A percentile compares a stretch with the other conserved stretches of the same genome.
Evolutionary conservation across 2,888 invertebrate species (phyloP).

Genomic region (Peribatodes rhomboidaria): DNA sequence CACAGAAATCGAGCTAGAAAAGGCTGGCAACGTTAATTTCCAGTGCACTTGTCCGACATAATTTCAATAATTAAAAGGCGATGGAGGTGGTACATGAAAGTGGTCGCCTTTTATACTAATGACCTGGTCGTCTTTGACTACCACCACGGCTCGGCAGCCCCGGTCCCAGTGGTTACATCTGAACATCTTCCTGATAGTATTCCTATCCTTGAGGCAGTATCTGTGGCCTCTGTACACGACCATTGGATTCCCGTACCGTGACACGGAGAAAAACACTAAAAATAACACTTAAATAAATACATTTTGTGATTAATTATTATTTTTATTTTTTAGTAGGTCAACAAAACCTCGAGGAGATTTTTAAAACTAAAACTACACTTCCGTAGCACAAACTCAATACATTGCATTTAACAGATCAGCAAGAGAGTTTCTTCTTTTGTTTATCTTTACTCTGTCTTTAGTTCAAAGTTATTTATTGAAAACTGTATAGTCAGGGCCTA

Average conservation of each 20-base stretch:
- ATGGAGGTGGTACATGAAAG: neutral
- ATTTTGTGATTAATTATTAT: neutral
- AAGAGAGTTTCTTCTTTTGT: too few relatives aligned
- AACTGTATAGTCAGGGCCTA: too few relatives aligned
- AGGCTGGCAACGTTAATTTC: too few relatives aligned
- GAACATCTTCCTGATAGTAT: constrained; percentile 49
- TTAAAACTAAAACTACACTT: too few relatives aligned
- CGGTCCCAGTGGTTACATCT: constrained; percentile 54
- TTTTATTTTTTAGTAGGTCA: neutral
- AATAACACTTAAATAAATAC: neutral
- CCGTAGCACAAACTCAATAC: too few relatives aligned
- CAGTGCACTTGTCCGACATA: neutral
- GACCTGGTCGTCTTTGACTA: constrained; percentile 48
- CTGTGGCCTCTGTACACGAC: constrained; percentile 51
- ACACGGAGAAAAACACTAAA: constrained; percentile 41
- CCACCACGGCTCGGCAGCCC: constrained; percentile 54
- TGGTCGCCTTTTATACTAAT: constrained; percentile 39
- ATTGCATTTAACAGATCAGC: too few relatives aligned
- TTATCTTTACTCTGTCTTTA: too few relatives aligned
- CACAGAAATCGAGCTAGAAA: too few relatives aligned
- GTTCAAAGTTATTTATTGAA: too few relatives aligned
- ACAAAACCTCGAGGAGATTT: too few relatives aligned
- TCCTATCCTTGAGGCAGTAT: constrained; percentile 58
- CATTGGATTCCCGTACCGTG: constrained; percentile 51
- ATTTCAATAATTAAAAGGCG: neutral